Conservation (phyloP, 2,888 invertebrate species). For the Boloria selene region DNA sequence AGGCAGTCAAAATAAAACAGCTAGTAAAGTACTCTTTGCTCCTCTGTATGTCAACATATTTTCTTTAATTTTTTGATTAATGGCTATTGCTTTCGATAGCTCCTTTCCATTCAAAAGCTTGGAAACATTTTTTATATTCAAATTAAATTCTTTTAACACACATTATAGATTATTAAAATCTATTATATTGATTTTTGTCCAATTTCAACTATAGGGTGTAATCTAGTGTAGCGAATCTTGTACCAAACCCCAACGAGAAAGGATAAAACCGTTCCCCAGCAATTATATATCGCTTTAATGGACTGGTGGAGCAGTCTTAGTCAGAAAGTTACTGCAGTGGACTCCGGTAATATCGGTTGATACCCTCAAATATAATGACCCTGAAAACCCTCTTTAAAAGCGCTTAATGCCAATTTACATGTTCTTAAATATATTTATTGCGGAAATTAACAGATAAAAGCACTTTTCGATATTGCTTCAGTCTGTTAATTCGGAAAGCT, state of each 20-base stretch:
- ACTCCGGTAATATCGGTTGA: background rate
- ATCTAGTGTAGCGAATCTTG: background rate
- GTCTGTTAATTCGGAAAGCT: background rate
- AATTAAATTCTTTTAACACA: no score
- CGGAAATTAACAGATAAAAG: constrained; percentile 27
- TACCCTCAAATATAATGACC: constrained; percentile 21
- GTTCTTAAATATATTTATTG: constrained; percentile 24
- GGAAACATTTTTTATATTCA: no score
- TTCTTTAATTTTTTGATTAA: no score
- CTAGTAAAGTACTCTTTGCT: no score
- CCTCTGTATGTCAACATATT: no score
- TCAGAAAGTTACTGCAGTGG: constrained; percentile 15
- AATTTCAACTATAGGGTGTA: no score
- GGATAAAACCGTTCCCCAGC: constrained; percentile 32
- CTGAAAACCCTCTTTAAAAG: constrained; percentile 1
- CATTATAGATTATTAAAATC: no score
- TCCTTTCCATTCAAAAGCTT: no score
- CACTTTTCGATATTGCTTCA: constrained; percentile 8
- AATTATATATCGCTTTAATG: constrained; percentile 33
- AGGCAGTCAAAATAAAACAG: no score
- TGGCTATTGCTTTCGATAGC: no score
- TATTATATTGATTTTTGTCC: no score
- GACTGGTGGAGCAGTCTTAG: constrained; percentile 17
- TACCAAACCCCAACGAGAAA: constrained; percentile 19
- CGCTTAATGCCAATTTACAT: constrained; percentile 21